These are phyloP conservation scores for Drosophila cardini DNA, from an alignment of 1,140 invertebrate genomes.

Conservation along the genomic window DNA sequence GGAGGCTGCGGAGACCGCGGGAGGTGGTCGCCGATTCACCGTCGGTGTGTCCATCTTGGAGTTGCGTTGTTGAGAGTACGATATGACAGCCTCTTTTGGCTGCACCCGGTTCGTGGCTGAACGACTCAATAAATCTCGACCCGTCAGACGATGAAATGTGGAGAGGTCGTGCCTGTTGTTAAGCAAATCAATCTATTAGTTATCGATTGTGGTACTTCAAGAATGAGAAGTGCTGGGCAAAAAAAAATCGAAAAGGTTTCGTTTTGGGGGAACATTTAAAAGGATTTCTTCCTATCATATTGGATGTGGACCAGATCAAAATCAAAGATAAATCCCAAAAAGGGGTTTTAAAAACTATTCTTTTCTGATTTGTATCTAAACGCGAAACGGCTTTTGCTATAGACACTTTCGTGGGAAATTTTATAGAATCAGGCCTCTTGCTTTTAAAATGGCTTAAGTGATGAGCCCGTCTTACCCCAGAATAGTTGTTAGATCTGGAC, in stretches of 20 bases:
- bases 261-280: no score
- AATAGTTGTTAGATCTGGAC: slow-evolving; percentile 85
- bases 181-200: not conserved
- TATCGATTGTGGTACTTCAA: not conserved
- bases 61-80: slow-evolving; percentile 85
- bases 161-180: slow-evolving; percentile 84
- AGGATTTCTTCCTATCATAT: no score
- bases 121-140: slow-evolving; percentile 85
- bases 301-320: no score
- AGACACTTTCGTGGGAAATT: no score
- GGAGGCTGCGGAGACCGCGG: slow-evolving; percentile 36
- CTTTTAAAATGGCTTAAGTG: no score
- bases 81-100: slow-evolving; percentile 85
- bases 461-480: slow-evolving; percentile 84
- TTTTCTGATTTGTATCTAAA: no score
- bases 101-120: slow-evolving; percentile 82
- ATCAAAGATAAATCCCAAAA: no score
- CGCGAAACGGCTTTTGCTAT: no score
- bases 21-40: slow-evolving; percentile 82
- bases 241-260: no score
- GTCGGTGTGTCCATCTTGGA: slow-evolving; percentile 85
- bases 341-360: no score
- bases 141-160: slow-evolving; percentile 85
- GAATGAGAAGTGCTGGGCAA: no score
- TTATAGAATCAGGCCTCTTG: no score